These are phyloP conservation scores for Brachylomia viminalis DNA, from an alignment of 2,888 invertebrate species.

Conservation along the genomic window DNA sequence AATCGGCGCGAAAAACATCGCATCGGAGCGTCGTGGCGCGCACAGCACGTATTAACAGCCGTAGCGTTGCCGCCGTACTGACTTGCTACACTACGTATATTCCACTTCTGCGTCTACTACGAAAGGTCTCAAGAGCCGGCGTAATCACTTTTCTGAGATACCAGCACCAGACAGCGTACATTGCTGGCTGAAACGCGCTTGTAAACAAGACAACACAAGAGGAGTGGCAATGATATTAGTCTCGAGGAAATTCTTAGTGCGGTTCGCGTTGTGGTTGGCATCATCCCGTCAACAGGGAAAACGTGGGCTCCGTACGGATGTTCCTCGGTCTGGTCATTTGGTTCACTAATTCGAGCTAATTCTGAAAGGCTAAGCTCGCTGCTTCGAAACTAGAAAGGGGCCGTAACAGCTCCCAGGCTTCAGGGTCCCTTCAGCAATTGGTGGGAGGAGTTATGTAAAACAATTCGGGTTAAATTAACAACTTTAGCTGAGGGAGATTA, in stretches of 20 bases:
- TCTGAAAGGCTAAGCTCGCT: slow-evolving; percentile 70
- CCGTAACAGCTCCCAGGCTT: slow-evolving; percentile 48
- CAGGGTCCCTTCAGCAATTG: slow-evolving; percentile 54
- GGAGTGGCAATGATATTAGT: slow-evolving; percentile 60
- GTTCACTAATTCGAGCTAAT: slow-evolving; percentile 80
- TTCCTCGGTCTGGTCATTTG: slow-evolving; percentile 78
- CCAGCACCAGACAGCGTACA: slow-evolving; percentile 59
- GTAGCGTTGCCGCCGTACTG: slow-evolving; percentile 83
- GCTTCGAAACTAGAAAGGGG: slow-evolving; percentile 61
- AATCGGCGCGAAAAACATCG: slow-evolving; percentile 80
- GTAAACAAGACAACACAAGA: fast-evolving
- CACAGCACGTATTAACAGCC: slow-evolving; percentile 73
- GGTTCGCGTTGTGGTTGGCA: slow-evolving; percentile 61
- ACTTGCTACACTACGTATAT: slow-evolving; percentile 66
- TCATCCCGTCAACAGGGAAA: slow-evolving; percentile 80
- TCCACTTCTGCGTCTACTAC: slow-evolving; percentile 56
- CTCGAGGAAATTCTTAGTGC: slow-evolving; percentile 43
- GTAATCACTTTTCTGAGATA: slow-evolving; percentile 49
- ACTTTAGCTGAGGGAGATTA: slow-evolving; percentile 57
- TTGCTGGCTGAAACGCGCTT: slow-evolving; percentile 50
- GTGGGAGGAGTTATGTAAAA: slow-evolving; percentile 64
- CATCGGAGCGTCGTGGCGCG: slow-evolving; percentile 58
- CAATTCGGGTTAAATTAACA: slow-evolving; percentile 66
- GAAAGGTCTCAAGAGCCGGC: slow-evolving; percentile 55
- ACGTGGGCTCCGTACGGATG: slow-evolving; percentile 72